phyloP scores from a whole-genome alignment of 1,140 invertebrate species.

The Zaprionus capensis region DNA sequence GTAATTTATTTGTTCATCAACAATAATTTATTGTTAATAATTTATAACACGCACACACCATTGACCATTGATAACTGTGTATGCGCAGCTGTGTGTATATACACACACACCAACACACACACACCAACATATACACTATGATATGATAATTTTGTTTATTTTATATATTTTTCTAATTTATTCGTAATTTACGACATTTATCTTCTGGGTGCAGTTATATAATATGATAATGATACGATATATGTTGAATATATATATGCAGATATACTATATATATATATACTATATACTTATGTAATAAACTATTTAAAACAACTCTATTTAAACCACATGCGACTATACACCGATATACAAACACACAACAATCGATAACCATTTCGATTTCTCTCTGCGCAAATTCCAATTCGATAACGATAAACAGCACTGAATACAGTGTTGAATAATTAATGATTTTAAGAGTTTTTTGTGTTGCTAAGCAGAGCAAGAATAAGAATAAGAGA shows the following conservation, averaged over 20 bases:
- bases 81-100: slow-evolving; percentile 54
- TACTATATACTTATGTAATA: slow-evolving; percentile 35
- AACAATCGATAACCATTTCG: neutral
- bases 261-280: slow-evolving; percentile 1
- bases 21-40: slow-evolving; percentile 74
- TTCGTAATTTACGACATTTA: slow-evolving; percentile 45
- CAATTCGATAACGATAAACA: slow-evolving; percentile 12
- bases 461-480: neutral
- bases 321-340: slow-evolving; percentile 37
- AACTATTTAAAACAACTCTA: slow-evolving; percentile 57
- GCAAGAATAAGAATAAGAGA: neutral
- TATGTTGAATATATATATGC: neutral
- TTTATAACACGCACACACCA: slow-evolving; percentile 59
- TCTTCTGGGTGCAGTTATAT: slow-evolving; percentile 74
- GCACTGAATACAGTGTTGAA: slow-evolving; percentile 60
- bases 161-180: slow-evolving; percentile 69
- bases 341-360: neutral
- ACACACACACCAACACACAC: neutral
- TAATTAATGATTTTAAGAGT: slow-evolving; percentile 34
- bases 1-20: slow-evolving; percentile 71
- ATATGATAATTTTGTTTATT: slow-evolving; percentile 62
- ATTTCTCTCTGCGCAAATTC: neutral
- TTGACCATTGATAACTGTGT: slow-evolving; percentile 82
- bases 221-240: slow-evolving; percentile 47
- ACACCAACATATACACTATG: slow-evolving; percentile 15